phyloP scores from a whole-genome alignment of 2,888 invertebrate species.

The Agrochola litura region DNA sequence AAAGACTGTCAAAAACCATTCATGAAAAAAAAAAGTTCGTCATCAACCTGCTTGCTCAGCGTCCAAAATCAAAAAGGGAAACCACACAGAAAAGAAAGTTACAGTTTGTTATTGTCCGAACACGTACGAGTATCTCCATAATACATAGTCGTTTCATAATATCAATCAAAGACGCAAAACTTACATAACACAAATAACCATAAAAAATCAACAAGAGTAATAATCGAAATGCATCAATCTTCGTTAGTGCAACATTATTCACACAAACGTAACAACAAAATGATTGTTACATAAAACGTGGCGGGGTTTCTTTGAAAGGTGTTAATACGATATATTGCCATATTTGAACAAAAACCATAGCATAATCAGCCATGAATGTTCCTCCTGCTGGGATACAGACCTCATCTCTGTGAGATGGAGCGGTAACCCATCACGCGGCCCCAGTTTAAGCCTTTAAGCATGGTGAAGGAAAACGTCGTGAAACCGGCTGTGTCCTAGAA shows the following conservation, averaged over 20 bases:
- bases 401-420: not conserved
- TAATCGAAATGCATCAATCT: conserved; percentile 50
- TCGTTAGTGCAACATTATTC: conserved; percentile 52
- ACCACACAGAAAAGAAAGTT: conserved; percentile 26
- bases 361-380: not conserved
- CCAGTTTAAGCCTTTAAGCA: not conserved
- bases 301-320: conserved; percentile 26
- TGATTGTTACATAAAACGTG: conserved; percentile 20
- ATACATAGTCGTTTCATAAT: conserved; percentile 24
- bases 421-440: not conserved
- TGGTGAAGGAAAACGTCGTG: not conserved
- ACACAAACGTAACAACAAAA: conserved; percentile 29
- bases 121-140: not conserved
- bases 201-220: conserved; percentile 47
- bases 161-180: conserved; percentile 31
- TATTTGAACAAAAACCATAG: not conserved
- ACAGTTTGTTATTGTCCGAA: conserved; percentile 9
- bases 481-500: not conserved
- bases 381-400: too few species aligned
- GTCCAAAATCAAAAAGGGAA: not conserved
- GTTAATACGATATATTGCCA: not conserved
- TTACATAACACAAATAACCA: conserved; percentile 42
- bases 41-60: not conserved
- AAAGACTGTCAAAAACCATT: not conserved
- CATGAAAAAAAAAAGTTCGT: not conserved